Percentiles rank a stretch among this genome's conserved stretches.
Conservation (phyloP, 2,888 invertebrate genomes). For the Zaprionus bogoriensis region DNA sequence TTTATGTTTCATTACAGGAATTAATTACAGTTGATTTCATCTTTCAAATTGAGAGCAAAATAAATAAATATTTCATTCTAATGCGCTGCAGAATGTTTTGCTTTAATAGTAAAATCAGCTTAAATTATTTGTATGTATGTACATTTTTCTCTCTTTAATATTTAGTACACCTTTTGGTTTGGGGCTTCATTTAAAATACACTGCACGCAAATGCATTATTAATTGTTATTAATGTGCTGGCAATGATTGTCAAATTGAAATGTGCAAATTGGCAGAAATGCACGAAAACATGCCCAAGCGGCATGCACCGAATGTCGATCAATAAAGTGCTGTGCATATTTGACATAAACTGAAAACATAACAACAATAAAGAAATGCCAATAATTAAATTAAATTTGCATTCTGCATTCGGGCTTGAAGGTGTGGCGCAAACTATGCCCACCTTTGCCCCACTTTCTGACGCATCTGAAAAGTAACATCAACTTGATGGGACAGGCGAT, state of each 20-base stretch:
- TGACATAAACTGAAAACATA: neutral
- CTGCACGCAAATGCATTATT: slow-evolving; percentile 42
- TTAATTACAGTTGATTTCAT: too few relatives aligned
- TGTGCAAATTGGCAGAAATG: neutral
- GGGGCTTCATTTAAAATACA: slow-evolving; percentile 10
- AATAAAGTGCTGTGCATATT: slow-evolving; percentile 39
- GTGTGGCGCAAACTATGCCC: neutral
- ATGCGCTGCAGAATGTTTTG: too few relatives aligned
- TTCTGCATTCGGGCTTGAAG: too few relatives aligned
- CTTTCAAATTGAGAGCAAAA: too few relatives aligned
- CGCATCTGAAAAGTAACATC: slow-evolving; percentile 43
- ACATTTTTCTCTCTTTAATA: neutral
- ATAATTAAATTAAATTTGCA: neutral
- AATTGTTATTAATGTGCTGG: slow-evolving; percentile 42
- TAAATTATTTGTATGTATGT: too few relatives aligned
- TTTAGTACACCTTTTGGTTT: neutral
- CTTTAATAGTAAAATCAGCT: too few relatives aligned
- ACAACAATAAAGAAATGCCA: neutral
- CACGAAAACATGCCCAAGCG: neutral
- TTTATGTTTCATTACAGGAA: too few relatives aligned
- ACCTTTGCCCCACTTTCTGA: slow-evolving; percentile 14
- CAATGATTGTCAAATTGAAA: slow-evolving; percentile 9
- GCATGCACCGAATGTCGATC: neutral
- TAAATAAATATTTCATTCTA: too few relatives aligned
- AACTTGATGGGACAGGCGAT: slow-evolving; percentile 36